phyloP scores from a whole-genome alignment of 1,140 invertebrate species.

The Pseudobourletiella spinata region DNA sequence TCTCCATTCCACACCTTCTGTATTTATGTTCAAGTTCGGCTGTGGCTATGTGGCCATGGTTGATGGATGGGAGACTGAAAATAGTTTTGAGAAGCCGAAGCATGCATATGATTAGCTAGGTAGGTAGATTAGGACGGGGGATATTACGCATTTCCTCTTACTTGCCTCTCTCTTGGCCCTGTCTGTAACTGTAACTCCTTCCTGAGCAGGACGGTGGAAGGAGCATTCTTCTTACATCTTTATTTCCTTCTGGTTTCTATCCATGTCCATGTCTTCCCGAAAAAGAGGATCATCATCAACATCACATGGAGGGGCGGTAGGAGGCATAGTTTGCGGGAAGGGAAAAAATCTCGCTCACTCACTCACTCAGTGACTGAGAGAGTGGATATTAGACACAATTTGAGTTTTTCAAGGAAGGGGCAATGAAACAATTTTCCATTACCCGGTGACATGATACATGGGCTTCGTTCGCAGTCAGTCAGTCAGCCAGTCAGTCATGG shows the following conservation, averaged over 20 bases:
- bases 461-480: neutral
- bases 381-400: slow-evolving; percentile 4
- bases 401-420: neutral
- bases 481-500: no score
- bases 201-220: no score
- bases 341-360: no score
- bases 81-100: neutral
- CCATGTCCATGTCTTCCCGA: no score
- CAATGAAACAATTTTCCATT: neutral
- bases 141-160: neutral
- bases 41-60: neutral
- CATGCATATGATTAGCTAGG: neutral
- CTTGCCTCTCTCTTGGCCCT: neutral
- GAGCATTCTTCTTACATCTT: no score
- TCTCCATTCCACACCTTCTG: no score
- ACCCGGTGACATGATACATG: slow-evolving; percentile 5
- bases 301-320: no score
- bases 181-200: neutral
- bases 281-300: no score
- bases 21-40: no score
- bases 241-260: neutral
- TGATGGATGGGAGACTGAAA: neutral
- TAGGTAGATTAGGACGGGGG: neutral
- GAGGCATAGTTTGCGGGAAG: no score
- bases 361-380: neutral